Base-by-base conservation (phyloP, 1,140 invertebrate species). In the Drosophila subobscura region DNA sequence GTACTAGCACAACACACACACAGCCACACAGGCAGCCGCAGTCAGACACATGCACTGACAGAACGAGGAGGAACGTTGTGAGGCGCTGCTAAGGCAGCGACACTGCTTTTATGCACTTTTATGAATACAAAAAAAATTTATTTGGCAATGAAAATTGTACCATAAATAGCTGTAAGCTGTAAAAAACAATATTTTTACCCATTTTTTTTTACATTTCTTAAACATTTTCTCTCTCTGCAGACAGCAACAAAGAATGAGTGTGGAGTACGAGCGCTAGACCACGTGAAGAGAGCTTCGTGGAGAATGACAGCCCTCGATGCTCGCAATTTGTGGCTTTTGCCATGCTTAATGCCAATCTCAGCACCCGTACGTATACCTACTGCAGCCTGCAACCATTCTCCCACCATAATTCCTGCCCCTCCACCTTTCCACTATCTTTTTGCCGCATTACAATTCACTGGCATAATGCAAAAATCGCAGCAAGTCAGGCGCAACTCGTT, bases 401-500 rank as follows among this genome's bases (percentile, higher is more conserved):
- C 12, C 60, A 27, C 16, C 14, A 29, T 29, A 29, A 29, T 7
- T 41, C 37, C 33, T 6, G 12, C n/a, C 12, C 2, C 22, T 4
- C 22, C 20, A 23, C 6, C 37, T 22, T 45, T 7, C n/a, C 37
- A 3, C 65, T 68, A 68, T 68, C 65, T 65, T 40, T 20, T 65
- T 40, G 47, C 71, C 70, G 71, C 71, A 73, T 73, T 73, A 73
- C 71, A 73, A 73, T 64, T 73, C 71, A 59, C 72, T 67, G 71
- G 59, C 79, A 70, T 78, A 84, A 67, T 73, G 56, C 79, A 80
- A 81, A 81, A 81, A 81, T 74, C 73, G 73, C 46, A 85, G 72
- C 80, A 74, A 86, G 70, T 85, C 80, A 81, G 80, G 73, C 81
- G 81, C 64, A 77, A 67, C 54, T 74, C 81, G 73, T 51, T 77